Base-by-base conservation (phyloP, 2,113 vertebrate species). In the Rana temporaria region DNA sequence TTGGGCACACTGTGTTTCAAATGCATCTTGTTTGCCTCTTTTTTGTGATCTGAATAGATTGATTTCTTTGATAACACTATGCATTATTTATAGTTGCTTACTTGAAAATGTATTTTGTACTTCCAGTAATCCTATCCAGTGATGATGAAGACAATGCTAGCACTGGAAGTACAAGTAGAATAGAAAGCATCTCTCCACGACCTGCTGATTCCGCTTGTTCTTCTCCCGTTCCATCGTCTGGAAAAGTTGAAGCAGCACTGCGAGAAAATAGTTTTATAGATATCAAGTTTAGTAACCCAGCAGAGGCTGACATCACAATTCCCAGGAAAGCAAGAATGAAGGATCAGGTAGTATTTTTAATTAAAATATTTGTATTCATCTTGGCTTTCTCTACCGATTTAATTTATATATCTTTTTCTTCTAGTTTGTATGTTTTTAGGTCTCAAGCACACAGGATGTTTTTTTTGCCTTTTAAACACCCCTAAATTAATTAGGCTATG, bases 131-230 rank as follows among this genome's bases (percentile, higher is more conserved):
- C 85, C 91, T 99, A 86, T 99, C 97, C 88, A 99, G 98, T 79
- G 94, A 95, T 86, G 96, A 96, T 72, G 95, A 95, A 0, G 96
- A 96, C 0, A 92, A 92, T 57, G 91, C 85, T 85, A 95, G 95
- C 88, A 96, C 92, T 5, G 94, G 93, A 74, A 96, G 92, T 66
- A 90, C 89, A 85, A 96, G 90, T 87, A 88, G 94, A 73, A 88
- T 97, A 92, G 96, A 97, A 88, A 97, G 91, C 55, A 87, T 95
- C n/a, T 98, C 95, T 24, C 96, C 97, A 3, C 91, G 90, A 15
- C 96, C 96, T 12, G 97, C 97, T 0, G 97, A 96, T 91, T 97
- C 96, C 6, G 97, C 97, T 18, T 93, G 94, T 87, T 98, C 96
- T 70, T 98, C 96, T 19, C 97, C 93, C 82, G 93, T 92, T 55